Evolutionary conservation across 2,797 vertebrate species (phyloP).

Genomic region (Petrocephalus schoutedeni): DNA sequence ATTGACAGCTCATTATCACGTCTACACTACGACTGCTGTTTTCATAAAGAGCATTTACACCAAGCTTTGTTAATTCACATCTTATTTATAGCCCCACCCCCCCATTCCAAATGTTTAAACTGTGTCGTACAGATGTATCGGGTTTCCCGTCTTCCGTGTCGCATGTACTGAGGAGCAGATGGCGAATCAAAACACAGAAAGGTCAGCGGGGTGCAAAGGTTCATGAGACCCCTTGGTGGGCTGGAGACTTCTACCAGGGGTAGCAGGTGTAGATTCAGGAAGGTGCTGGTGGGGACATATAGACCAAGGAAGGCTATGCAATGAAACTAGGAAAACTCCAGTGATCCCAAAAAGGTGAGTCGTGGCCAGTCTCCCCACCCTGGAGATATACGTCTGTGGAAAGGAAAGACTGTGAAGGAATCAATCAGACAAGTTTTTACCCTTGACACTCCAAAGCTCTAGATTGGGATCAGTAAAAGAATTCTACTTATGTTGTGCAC

Average conservation of each 20-base stretch:
- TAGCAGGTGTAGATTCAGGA: neutral
- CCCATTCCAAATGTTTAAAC: slow-evolving; percentile 28
- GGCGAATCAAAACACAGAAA: slow-evolving; percentile 39
- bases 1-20: slow-evolving; percentile 43
- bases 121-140: slow-evolving; percentile 35
- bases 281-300: neutral
- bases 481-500: neutral
- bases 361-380: neutral
- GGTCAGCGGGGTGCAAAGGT: slow-evolving; percentile 42
- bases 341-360: slow-evolving; percentile 9
- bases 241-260: slow-evolving; percentile 27
- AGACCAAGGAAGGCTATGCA: neutral
- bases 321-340: neutral
- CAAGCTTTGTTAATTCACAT: slow-evolving; percentile 40
- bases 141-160: slow-evolving; percentile 44
- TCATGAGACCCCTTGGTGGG: slow-evolving; percentile 41
- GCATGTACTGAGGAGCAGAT: slow-evolving; percentile 45
- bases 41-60: slow-evolving; percentile 33
- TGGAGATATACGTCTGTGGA: neutral
- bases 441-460: neutral
- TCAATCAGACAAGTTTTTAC: slow-evolving; percentile 3
- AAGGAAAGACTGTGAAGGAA: neutral
- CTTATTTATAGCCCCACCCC: slow-evolving; percentile 38
- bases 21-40: slow-evolving; percentile 30
- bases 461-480: neutral